Evolutionary conservation across 2,113 vertebrate species (phyloP).

Genomic region (Willisornis vidua): DNA sequence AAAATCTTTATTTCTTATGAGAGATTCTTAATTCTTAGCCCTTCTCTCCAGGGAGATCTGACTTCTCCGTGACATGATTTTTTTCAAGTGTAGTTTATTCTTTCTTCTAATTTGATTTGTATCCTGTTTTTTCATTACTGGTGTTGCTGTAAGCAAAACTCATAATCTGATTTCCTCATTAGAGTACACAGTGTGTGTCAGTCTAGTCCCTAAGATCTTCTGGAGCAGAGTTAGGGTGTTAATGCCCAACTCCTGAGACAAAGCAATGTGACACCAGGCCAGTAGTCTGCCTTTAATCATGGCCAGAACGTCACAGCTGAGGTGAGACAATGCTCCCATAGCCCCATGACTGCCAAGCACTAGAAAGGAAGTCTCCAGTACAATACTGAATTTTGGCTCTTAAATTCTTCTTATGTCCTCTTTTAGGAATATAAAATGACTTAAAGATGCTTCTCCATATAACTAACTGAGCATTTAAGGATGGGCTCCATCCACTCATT

Average conservation of each 20-base stretch:
- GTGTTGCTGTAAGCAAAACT: slow-evolving; percentile 54
- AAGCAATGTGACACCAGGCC: accelerated
- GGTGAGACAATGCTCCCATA: background rate
- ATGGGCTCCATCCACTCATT: background rate
- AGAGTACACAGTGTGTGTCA: background rate
- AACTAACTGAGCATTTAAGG: background rate
- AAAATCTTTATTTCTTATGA: slow-evolving; percentile 48
- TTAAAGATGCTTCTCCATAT: background rate
- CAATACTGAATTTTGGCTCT: background rate
- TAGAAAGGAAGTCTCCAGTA: background rate
- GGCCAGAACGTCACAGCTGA: background rate
- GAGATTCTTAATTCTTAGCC: slow-evolving; percentile 50
- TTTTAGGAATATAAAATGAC: background rate
- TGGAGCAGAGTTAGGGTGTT: background rate
- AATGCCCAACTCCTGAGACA: background rate
- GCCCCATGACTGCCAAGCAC: accelerated
- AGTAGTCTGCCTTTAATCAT: background rate
- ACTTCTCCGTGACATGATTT: background rate
- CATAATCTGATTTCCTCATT: slow-evolving; percentile 53
- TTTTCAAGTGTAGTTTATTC: slow-evolving; percentile 19
- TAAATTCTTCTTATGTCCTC: background rate
- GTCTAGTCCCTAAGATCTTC: background rate
- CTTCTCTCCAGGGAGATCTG: background rate
- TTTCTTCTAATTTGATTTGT: slow-evolving; percentile 44
- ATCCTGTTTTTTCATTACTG: slow-evolving; percentile 52